A percentile compares a stretch with the other conserved stretches of the same genome.
Conservation (phyloP, 2,113 vertebrate species). For the Brachyhypopomus gauderio region DNA sequence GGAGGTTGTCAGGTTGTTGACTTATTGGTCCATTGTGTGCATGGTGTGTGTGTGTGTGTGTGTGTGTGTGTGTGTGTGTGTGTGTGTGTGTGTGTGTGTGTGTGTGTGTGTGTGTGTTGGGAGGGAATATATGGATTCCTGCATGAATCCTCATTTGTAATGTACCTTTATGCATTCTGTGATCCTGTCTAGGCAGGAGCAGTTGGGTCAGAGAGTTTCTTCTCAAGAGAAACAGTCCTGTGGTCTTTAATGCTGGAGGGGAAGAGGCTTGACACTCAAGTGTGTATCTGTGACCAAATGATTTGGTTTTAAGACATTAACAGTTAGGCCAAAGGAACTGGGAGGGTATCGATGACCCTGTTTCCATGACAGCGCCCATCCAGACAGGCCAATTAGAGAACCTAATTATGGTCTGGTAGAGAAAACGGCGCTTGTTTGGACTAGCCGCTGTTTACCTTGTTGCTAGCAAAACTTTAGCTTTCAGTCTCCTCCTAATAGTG, state of each 20-base stretch:
- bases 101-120: constrained; percentile 21
- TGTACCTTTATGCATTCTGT: constrained; percentile 17
- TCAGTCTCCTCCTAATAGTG: constrained; percentile 43
- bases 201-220: not conserved
- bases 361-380: constrained; percentile 21
- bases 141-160: not conserved
- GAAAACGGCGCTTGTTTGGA: constrained; percentile 49
- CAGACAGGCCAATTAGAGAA: constrained; percentile 41
- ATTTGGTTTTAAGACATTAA: constrained; percentile 43
- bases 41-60: not conserved
- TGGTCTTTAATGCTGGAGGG: not conserved
- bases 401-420: constrained; percentile 46
- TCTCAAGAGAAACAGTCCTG: not conserved
- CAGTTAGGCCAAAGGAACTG: constrained; percentile 30
- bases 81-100: too few relatives aligned
- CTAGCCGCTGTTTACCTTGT: constrained; percentile 45
- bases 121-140: not conserved
- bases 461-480: constrained; percentile 38
- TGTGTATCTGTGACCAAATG: not conserved
- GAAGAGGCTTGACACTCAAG: constrained; percentile 8
- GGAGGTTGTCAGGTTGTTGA: constrained; percentile 11
- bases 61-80: too few relatives aligned
- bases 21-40: constrained; percentile 21
- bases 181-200: constrained; percentile 20
- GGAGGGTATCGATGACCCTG: constrained; percentile 7